phyloP scores from a whole-genome alignment of 2,888 invertebrate genomes.

The Pecten maximus region DNA sequence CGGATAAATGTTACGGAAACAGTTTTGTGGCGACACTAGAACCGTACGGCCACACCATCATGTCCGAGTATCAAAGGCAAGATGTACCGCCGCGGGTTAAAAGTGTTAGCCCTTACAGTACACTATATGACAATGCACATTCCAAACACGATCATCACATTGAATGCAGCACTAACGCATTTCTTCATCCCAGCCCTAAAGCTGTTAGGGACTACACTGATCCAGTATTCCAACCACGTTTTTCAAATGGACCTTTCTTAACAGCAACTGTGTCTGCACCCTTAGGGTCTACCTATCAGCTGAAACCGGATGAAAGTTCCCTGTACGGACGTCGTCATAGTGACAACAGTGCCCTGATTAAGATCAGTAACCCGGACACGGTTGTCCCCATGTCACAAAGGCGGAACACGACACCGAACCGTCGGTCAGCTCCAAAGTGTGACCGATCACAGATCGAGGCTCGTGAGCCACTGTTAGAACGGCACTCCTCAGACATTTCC shows the following conservation, averaged over 20 bases:
- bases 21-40: background rate
- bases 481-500: background rate
- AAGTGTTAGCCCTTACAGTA: background rate
- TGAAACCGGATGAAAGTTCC: constrained; percentile 18
- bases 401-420: background rate
- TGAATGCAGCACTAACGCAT: background rate
- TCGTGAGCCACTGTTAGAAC: background rate
- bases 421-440: background rate
- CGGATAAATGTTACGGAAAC: constrained; percentile 28
- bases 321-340: constrained; percentile 10
- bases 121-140: background rate
- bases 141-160: background rate
- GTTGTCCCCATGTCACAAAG: background rate
- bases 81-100: background rate
- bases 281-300: background rate
- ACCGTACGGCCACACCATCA: background rate
- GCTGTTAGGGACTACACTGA: background rate
- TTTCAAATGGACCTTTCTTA: constrained; percentile 1
- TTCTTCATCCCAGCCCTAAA: background rate
- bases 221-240: constrained; percentile 22
- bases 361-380: background rate
- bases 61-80: background rate
- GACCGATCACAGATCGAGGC: background rate
- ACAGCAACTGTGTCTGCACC: constrained; percentile 8
- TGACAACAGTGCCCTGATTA: constrained; percentile 13